phyloP scores from a whole-genome alignment of 1,140 invertebrate genomes.

The Eriosoma lanigerum region DNA sequence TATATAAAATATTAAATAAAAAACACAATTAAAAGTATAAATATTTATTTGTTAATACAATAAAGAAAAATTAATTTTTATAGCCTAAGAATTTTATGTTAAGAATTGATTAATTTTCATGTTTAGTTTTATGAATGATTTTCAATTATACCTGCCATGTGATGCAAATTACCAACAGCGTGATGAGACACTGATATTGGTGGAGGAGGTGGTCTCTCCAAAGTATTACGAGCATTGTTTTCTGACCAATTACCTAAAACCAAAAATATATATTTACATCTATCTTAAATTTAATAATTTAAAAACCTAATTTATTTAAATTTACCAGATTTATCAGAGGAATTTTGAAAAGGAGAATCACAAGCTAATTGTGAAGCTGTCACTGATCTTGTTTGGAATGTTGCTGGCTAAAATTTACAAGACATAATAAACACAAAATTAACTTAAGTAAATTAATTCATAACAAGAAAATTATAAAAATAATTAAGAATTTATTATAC shows the following conservation, averaged over 20 bases:
- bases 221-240: constrained; percentile 62
- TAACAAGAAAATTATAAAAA: too few species aligned
- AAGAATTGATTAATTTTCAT: too few species aligned
- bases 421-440: constrained; percentile 1
- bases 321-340: constrained; percentile 70
- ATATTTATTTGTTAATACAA: too few species aligned
- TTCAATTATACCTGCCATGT: constrained; percentile 69
- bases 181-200: constrained; percentile 66
- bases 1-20: background rate
- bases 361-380: constrained; percentile 85
- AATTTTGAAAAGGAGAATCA: constrained; percentile 77
- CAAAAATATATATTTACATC: background rate
- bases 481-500: too few species aligned
- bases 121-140: background rate
- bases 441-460: too few species aligned
- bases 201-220: constrained; percentile 68
- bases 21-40: too few species aligned
- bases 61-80: too few species aligned
- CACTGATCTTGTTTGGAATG: constrained; percentile 83
- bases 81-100: too few species aligned
- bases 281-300: too few species aligned
- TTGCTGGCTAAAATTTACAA: constrained; percentile 61
- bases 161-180: constrained; percentile 78
- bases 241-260: constrained; percentile 31
- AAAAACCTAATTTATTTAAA: constrained; percentile 56